Evolutionary conservation across 2,113 vertebrate species (phyloP), one percentile per base, ranked within the genome.

Genomic region (Ursus arctos): DNA sequence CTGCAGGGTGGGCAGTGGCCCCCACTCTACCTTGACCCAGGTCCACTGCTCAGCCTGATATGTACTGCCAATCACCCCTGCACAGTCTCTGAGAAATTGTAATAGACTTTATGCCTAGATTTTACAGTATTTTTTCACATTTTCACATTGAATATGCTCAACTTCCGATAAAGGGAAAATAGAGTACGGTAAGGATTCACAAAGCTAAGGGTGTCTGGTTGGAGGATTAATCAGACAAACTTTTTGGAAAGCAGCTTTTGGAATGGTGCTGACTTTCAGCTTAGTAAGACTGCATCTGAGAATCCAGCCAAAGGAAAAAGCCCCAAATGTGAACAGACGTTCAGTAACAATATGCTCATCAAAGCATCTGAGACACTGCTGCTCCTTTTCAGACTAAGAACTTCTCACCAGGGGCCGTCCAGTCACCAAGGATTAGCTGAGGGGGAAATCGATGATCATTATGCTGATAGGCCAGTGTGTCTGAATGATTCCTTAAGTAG

Each of bases 1-100:
- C 26, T 55, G 9, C 36, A 2, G 4, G 22, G 14, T 0, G 8
- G 12, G 16, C 16, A 43, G 31, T 1, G 19, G 16, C 13, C 11
- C 24, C 69, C 7, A 28, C 11, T 18, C 11, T 59, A 4, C 33
- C 19, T 33, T 22, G 3, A 51, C 19, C 36, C 40, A 0, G 10
- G 16, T 26, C 12, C 21, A 14, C 33, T 74, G 22, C n/a, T 28
- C 24, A 7, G 26, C 3, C 12, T 31, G 19, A 40, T 22, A 9
- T n/a, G 9, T 43, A 10, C 21, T n/a, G 13, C 19, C 8, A 14
- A 7, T 65, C 21, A 63, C 18, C 11, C 9, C 43, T 57, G 11
- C 13, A 33, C 18, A 33, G 24, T 51, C 31, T 65, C 59, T 22
- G 21, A 36, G 36, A 53, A 28, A 69, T 36, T n/a, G 1, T 49